Base-by-base conservation (phyloP, 2,113 vertebrate genomes). In the Oreochromis aureus region DNA sequence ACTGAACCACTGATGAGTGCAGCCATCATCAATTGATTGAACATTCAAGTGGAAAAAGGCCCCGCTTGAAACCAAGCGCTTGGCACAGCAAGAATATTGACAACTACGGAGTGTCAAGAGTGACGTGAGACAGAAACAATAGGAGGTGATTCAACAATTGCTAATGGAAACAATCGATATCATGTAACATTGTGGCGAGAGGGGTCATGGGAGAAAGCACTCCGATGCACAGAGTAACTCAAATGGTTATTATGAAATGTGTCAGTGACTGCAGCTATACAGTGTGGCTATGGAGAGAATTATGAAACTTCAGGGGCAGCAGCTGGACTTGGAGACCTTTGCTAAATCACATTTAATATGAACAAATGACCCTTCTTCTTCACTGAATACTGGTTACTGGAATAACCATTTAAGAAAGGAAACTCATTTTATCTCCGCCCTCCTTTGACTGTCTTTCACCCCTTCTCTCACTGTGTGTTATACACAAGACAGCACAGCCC, bases 291-390 rank as follows among this genome's bases (percentile, higher is more conserved):
- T 58, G 41, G 54, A 41, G 15, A 18, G 53, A 63, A 27, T 10
- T 48, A 59, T 55, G 71, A 81, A 46, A 78, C 18, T 27, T 32
- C n/a, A 55, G 39, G 41, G 80, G 55, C 84, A 32, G 86, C 56
- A 41, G 85, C 55, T 36, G 54, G 80, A 92, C 89, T 69, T 94
- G 88, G 91, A 92, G 88, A 92, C 87, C 85, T 91, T 93, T 89
- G 66, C 92, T 85, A 90, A 89, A 94, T 93, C 82, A 78, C 80
- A 90, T 93, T 90, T 95, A 95, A 96, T 95, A 88, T 88, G 87
- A 93, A 95, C 89, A 96, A 95, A 96, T 95, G 94, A 87, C 88
- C 91, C 93, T 80, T 83, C 88, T 84, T 89, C 87, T 91, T 80
- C 84, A 92, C 63, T 88, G 83, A 92, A 91, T 93, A 88, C 59